Percentiles rank a stretch among this genome's conserved stretches.
Conservation (phyloP, 2,888 invertebrate genomes). For the Drosophila diplacantha region DNA sequence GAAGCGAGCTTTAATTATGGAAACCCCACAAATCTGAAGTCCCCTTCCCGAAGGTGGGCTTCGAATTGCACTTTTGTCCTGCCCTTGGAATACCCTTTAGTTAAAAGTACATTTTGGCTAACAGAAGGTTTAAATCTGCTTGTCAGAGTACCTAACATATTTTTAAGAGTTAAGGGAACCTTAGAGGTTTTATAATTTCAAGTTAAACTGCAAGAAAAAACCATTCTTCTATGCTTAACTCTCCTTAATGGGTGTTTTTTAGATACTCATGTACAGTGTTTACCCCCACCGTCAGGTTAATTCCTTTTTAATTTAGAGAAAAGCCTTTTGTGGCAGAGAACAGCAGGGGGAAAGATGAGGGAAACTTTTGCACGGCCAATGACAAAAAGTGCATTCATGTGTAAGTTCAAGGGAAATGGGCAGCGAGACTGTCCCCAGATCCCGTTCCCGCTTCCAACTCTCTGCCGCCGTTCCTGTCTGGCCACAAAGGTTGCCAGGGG, state of each 20-base stretch:
- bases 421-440: slow-evolving; percentile 2
- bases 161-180: not conserved
- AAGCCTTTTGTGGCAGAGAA: slow-evolving; percentile 23
- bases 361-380: slow-evolving; percentile 45
- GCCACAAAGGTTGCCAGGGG: slow-evolving; percentile 5
- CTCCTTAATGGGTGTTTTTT: not conserved
- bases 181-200: too few relatives aligned
- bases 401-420: slow-evolving; percentile 50
- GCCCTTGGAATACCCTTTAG: slow-evolving; percentile 10
- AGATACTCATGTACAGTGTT: not conserved
- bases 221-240: not conserved
- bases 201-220: not conserved
- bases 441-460: not conserved
- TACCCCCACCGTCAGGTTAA: not conserved
- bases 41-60: slow-evolving; percentile 5
- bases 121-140: not conserved
- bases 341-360: not conserved
- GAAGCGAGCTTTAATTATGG: slow-evolving; percentile 49
- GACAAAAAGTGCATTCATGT: slow-evolving; percentile 73
- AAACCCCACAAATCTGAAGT: slow-evolving; percentile 51
- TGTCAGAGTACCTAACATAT: not conserved
- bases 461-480: not conserved
- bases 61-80: slow-evolving; percentile 46
- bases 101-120: not conserved
- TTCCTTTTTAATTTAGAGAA: slow-evolving; percentile 39